Conservation (phyloP, 2,113 vertebrate genomes). For the Vombatus ursinus region DNA sequence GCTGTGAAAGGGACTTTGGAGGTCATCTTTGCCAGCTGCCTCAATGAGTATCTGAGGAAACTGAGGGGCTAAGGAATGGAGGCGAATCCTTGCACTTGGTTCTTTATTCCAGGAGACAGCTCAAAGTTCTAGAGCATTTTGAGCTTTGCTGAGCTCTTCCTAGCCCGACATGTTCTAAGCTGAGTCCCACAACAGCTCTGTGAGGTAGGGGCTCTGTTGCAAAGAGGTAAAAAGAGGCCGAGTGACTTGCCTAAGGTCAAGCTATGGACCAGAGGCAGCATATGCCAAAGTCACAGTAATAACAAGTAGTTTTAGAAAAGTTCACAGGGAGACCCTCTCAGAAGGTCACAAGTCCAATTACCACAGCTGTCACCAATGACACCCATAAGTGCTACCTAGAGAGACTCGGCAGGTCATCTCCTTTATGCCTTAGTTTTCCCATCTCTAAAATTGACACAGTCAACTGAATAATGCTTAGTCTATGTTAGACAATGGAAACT, state of each 20-base stretch:
- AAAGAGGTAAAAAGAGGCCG: background rate
- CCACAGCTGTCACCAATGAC: background rate
- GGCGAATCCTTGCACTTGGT: background rate
- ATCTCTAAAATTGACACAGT: background rate
- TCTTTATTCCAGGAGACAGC: background rate
- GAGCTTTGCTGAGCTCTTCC: background rate
- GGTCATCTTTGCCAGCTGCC: background rate
- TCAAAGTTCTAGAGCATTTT: background rate
- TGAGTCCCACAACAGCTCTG: background rate
- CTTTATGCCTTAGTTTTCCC: constrained; percentile 2
- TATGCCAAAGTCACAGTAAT: background rate
- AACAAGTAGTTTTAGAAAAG: background rate
- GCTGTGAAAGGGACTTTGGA: background rate
- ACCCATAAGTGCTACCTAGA: background rate
- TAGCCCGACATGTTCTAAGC: background rate
- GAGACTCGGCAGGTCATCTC: background rate
- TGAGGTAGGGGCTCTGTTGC: background rate
- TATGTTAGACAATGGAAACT: background rate
- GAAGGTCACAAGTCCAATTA: background rate
- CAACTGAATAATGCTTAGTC: constrained; percentile 27
- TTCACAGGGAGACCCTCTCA: background rate
- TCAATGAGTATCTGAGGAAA: background rate
- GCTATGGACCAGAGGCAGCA: background rate
- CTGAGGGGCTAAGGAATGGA: background rate
- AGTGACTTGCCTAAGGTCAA: background rate